Evolutionary conservation across 2,797 vertebrate species (phyloP), one percentile per base, ranked within the genome.

Genomic region (Rhodeus uyekii): DNA sequence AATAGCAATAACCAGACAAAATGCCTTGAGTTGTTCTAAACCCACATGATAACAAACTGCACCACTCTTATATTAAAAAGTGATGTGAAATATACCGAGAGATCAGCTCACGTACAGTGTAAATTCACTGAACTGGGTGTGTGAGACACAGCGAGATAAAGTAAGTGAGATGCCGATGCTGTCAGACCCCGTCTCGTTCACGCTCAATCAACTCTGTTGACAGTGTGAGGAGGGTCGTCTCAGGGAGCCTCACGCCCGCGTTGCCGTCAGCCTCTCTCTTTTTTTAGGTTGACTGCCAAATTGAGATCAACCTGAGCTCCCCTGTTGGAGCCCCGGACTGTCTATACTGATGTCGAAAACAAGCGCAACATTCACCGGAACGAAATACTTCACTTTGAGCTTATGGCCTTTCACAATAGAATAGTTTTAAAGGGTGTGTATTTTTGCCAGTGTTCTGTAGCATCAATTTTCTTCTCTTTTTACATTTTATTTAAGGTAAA

Each of bases 211-310:
- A 39, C 67, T 71, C 53, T 46, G 78, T 13, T 71, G 78, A 80
- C 78, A 71, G 78, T 58, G 67, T 80, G 67, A 80, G 67, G 65
- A 69, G 38, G 78, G 50, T 72, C 78, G 67, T 80, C 53, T 71
- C 78, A 19, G 53, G 39, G 22, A 60, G 73, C 63, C 73, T 76
- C 72, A 58, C 34, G 27, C 22, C 63, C 24, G 81, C 22, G 36
- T 22, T 60, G 34, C 63, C 38, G 39, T 69, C 61, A 80, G 34
- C n/a, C 38, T 44, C n/a, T 53, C 63, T 67, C 71, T 76, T 72
- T 44, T 69, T 69, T 61, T 32, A 71, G 29, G 38, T 65, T 65
- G 64, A 38, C 61, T 82, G 72, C 81, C 53, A 82, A 82, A 80
- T 36, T 46, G 53, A 61, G 53, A 71, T 80, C 67, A 80, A 80